Base-by-base conservation (phyloP, 1,140 invertebrate genomes). In the Drosophila ambigua region DNA sequence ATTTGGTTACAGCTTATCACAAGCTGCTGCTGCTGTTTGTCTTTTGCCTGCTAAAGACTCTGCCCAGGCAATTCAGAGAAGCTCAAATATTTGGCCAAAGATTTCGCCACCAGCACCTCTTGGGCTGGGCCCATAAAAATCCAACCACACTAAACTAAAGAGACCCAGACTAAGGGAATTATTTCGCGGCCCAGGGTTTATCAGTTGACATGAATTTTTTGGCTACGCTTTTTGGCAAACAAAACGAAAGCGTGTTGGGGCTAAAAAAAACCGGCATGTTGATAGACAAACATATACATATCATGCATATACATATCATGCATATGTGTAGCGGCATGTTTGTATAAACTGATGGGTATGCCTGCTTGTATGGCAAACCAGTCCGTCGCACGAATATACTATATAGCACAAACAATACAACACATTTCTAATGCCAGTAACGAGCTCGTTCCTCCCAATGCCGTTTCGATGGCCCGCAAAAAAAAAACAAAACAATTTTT, bases 351-450 rank as follows among this genome's bases (percentile, higher is more conserved):
- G 35, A n/a, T 20, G 5, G 9, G 51, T 16, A 28, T 15, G 52
- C 35, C 50, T n/a, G 52, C 67, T 15, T 48, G 9, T 57, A 11
- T 58, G 44, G n/a, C 51, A 69, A 69, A 69, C 66, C 66, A 49
- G 66, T 69, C 44, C 62, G 26, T 24, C 11, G 35, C 13, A 35
- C 9, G 35, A 58, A 39, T 61, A 78, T 77, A 77, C 55, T 66
- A 77, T 57, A 65, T 72, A 53, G 44, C 61, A 51, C 43, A 67
- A 55, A 9, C 24, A 41, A 71, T 52, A 46, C 74, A 53, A 68
- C 57, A 72, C 72, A 83, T 84, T 83, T 72, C 76, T 84, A 79
- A 62, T 72, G 72, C 72, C 41, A 46, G 43, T 49, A 72, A 59
- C 43, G 24, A 52, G 46, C 59, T 51, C 20, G 2, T 20, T 20